Conservation (phyloP, 2,888 invertebrate species). For the Aleiodes testaceus region DNA sequence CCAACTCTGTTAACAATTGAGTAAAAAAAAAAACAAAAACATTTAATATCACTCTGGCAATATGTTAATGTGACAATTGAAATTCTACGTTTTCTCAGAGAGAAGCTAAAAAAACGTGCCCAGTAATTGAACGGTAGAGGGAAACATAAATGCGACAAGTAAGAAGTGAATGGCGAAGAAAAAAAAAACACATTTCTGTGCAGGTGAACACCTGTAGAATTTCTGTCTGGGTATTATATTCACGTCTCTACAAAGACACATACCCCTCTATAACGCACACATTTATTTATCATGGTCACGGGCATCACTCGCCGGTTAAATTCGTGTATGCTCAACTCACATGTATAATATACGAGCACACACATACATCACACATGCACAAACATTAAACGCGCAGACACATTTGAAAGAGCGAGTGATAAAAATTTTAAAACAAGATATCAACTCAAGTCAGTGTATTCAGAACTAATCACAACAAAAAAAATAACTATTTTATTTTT, state of each 20-base stretch:
- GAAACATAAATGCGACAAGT: conserved; percentile 16
- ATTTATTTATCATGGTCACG: conserved; percentile 3
- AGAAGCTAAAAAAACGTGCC: not conserved
- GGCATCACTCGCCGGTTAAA: conserved; percentile 23
- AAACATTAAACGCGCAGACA: not conserved
- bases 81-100: not conserved
- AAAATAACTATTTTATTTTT: not conserved
- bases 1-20: conserved; percentile 25
- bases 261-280: not conserved
- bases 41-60: not conserved
- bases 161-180: conserved; percentile 21
- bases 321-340: conserved; percentile 11
- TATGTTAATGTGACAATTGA: not conserved
- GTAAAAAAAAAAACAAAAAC: conserved; percentile 12
- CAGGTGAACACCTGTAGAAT: conserved; percentile 42
- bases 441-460: not conserved
- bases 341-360: not conserved
- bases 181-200: conserved; percentile 3
- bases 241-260: conserved; percentile 10
- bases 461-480: not conserved
- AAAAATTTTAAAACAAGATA: not conserved
- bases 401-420: not conserved
- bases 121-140: conserved; percentile 33
- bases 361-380: no score
- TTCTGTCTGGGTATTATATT: conserved; percentile 18